Base-by-base conservation (phyloP, 2,113 vertebrate genomes). In the Chaetura pelagica region DNA sequence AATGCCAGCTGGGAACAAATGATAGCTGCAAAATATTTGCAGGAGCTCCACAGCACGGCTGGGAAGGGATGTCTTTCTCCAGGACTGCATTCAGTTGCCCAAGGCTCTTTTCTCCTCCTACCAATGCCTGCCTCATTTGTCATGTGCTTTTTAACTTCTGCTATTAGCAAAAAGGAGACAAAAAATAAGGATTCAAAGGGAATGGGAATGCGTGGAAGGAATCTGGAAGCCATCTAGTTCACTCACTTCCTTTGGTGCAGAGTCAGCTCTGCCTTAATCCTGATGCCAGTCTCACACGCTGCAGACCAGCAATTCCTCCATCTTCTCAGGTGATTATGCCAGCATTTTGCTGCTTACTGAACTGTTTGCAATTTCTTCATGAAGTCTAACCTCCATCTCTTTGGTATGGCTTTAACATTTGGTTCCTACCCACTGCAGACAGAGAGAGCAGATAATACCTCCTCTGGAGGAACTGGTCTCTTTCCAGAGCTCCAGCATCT, bases 221-320 rank as follows among this genome's bases (percentile, higher is more conserved):
- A 59, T 6, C 3, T 34, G 18, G 15, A 87, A 87, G 29, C 18
- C 49, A 16, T 42, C 20, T 35, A 40, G 15, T 51, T 22, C 0
- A 1, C 21, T 67, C 2, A 0, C 16, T 75, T 67, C 13, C 49
- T 52, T 20, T 32, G 14, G 34, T 21, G 29, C 22, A 51, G 63
- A 69, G 7, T 30, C 19, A 55, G 4, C 4, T 34, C 59, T 68
- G 19, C 49, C 38, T 87, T 46, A 40, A 17, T 15, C 49, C 26
- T 9, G 10, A 57, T 0, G 4, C 6, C 58, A 29, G 24, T 14
- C n/a, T 64, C 8, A 6, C 0, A 0, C 16, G 35, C 66, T 20
- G 13, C 78, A 40, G 23, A 61, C 12, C 0, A 3, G 11, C 18
- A 35, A 27, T 58, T 74, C 7, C 26, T 79, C 15, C 11, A 9